Evolutionary conservation across 2,797 vertebrate species (phyloP), one percentile per base, ranked within the genome.

Genomic region (Potorous gilbertii): DNA sequence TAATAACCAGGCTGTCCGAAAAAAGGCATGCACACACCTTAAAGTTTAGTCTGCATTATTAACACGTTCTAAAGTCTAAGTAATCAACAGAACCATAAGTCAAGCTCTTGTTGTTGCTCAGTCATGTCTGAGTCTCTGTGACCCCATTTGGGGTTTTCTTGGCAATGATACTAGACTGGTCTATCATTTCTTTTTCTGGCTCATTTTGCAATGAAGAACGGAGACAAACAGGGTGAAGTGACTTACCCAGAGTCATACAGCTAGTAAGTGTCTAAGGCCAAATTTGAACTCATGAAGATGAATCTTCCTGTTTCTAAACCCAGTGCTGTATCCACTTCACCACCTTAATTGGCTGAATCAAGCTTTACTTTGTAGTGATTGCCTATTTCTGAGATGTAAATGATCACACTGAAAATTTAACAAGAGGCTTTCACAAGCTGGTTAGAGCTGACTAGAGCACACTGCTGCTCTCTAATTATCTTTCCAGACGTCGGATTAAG

Each of bases 401-500:
- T 46, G 74, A 46, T 81, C 8, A 81, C 2, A 81, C 74, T 81
- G n/a, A 81, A 24, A 24, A 46, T 81, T 81, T 46, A 46, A 81
- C 1, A 10, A 81, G 74, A 81, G 40, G 8, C 74, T 81, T 81
- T 81, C 21, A 81, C 40, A 46, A 46, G 18, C 8, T 40, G 74
- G 40, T 81, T 81, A 24, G 74, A 81, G 74, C 8, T 24, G 66
- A 16, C n/a, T 81, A n/a, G 2, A 40, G 66, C n/a, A 46, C n/a
- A 24, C 66, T 1, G 0, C 74, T 10, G 18, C n/a, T 94, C 91
- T 90, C 94, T 57, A 55, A 96, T 94, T 95, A 96, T 92, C 56
- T 96, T 96, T 96, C 94, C 81, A 90, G 93, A 95, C 93, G 96
- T 97, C 96, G 97, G 96, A 97, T 97, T 97, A 97, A 97, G 97